phyloP scores from a whole-genome alignment of 2,888 invertebrate species.

The Aspidiotus destructor region DNA sequence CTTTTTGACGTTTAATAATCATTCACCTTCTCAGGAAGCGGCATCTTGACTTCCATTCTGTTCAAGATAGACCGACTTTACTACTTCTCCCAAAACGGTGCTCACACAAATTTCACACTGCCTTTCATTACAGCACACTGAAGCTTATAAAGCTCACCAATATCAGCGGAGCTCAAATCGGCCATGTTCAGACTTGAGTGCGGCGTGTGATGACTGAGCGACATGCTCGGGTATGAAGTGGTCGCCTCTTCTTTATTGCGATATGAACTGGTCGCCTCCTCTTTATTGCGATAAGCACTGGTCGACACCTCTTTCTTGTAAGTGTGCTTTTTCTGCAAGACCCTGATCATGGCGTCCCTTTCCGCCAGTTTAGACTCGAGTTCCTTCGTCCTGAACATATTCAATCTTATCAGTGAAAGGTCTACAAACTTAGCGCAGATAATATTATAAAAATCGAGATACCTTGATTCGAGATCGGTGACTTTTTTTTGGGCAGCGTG shows the following conservation, averaged over 20 bases:
- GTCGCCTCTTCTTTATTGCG: conserved; percentile 34
- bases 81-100: no score
- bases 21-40: no score
- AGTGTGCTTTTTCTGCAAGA: conserved; percentile 73
- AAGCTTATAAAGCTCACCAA: conserved; percentile 41
- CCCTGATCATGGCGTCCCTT: conserved; percentile 81
- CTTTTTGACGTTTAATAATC: no score
- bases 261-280: conserved; percentile 38
- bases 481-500: conserved; percentile 74
- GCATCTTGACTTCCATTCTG: background rate
- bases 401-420: background rate
- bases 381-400: conserved; percentile 61
- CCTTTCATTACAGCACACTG: background rate
- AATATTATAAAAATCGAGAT: conserved; percentile 34
- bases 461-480: conserved; percentile 78
- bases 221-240: conserved; percentile 42
- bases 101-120: no score
- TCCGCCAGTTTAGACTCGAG: conserved; percentile 79
- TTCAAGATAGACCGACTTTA: background rate
- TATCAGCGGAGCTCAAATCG: conserved; percentile 41
- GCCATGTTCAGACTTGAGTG: conserved; percentile 46
- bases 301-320: conserved; percentile 56
- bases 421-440: background rate
- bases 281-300: conserved; percentile 33
- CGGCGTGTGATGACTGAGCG: conserved; percentile 46